Percentiles rank a stretch among this genome's conserved stretches.
phyloP scores from a whole-genome alignment of 2,888 invertebrate genomes.

The Tetropium fuscum region DNA sequence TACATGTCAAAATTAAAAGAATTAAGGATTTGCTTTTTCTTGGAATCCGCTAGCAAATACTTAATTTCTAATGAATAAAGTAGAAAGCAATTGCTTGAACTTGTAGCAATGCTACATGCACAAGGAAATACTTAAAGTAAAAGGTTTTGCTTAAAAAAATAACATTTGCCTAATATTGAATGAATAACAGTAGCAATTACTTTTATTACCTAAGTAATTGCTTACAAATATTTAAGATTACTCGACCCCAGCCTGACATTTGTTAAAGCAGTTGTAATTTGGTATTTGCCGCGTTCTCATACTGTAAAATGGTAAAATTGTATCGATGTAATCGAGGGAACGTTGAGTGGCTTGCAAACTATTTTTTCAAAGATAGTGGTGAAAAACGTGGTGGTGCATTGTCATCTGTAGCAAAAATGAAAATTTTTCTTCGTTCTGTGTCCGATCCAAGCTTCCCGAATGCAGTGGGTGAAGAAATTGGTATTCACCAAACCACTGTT shows the following conservation, averaged over 20 bases:
- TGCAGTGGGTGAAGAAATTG: conserved; percentile 12
- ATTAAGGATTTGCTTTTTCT: neutral
- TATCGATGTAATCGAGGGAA: conserved; percentile 25
- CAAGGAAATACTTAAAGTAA: conserved; percentile 1
- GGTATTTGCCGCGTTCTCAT: neutral
- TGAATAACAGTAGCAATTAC: neutral
- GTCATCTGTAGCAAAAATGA: conserved; percentile 16
- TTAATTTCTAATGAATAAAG: no score
- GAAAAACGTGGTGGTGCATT: conserved; percentile 13
- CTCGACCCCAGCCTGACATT: conserved; percentile 1
- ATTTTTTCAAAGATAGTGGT: conserved; percentile 15
- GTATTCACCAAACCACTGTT: neutral
- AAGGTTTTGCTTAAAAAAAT: conserved; percentile 1
- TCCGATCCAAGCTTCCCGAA: conserved; percentile 22
- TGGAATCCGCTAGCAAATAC: no score
- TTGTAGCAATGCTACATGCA: neutral
- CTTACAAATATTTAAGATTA: neutral
- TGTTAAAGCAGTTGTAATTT: neutral
- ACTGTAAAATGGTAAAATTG: conserved; percentile 17
- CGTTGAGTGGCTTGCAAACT: conserved; percentile 21
- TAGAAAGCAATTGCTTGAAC: neutral
- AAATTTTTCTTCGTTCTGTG: conserved; percentile 21
- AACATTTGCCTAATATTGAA: conserved; percentile 3
- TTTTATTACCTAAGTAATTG: conserved; percentile 1
- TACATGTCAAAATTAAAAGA: no score